phyloP scores from a whole-genome alignment of 1,140 invertebrate genomes.

The Ptiloglossa arizonensis region DNA sequence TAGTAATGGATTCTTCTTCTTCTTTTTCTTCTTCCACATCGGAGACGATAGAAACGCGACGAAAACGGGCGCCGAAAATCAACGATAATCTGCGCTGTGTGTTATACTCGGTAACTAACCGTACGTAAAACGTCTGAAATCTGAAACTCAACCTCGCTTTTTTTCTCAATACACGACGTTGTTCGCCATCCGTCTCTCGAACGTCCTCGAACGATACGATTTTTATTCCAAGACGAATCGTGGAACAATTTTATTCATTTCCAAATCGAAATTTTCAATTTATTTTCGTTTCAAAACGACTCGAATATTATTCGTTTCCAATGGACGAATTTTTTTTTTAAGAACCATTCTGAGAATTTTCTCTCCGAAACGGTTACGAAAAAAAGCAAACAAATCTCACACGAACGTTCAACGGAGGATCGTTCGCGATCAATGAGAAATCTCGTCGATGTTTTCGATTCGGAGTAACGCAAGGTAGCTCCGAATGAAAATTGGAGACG shows the following conservation, averaged over 20 bases:
- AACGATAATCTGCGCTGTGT: slow-evolving; percentile 80
- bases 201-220: background rate
- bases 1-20: slow-evolving; percentile 12
- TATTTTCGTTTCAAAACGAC: too few relatives aligned
- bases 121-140: slow-evolving; percentile 78
- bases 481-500: background rate
- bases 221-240: too few relatives aligned
- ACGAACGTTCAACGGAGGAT: too few relatives aligned
- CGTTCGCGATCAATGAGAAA: background rate
- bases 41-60: slow-evolving; percentile 47
- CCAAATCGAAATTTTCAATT: too few relatives aligned
- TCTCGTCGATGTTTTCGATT: background rate
- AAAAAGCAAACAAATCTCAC: too few relatives aligned
- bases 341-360: too few relatives aligned
- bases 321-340: background rate
- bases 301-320: background rate
- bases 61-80: slow-evolving; percentile 70
- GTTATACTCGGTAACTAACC: slow-evolving; percentile 77
- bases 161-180: slow-evolving; percentile 2
- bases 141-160: slow-evolving; percentile 74
- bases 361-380: too few relatives aligned
- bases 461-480: background rate
- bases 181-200: background rate
- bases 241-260: too few relatives aligned
- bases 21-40: slow-evolving; percentile 11